Evolutionary conservation across 2,797 vertebrate genomes (phyloP), one percentile per base, ranked within the genome.

Genomic region (Rhincodon typus): DNA sequence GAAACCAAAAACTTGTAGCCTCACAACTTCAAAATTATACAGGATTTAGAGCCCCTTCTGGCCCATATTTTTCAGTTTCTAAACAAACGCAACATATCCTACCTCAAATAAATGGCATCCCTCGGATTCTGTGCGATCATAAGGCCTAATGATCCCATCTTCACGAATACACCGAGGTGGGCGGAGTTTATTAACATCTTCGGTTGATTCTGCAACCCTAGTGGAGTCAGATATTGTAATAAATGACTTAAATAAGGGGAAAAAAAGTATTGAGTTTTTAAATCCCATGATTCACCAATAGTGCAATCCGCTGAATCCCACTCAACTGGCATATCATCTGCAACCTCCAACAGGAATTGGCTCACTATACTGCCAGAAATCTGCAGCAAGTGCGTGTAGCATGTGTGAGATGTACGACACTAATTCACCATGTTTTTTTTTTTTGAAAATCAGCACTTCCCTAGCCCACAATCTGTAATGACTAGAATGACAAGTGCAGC

Each of bases 41-140:
- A 30, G 88, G 57, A n/a, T 21, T 95, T n/a, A 50, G 25, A n/a
- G 7, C 30, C 62, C 17, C 2, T 17, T 90, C 62, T 62, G 3
- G 27, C 69, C 86, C 57, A 12, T 91, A 21, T 19, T 94, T 94
- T 72, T 27, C 46, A 6, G 8, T 95, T 77, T 77, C 27, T 13
- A 34, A 53, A 74, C 17, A 74, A 53, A 21, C 23, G 46, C n/a
- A 69, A n/a, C 42, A 3, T 4, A 94, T 19, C 96, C 96, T 97
- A 99, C 99, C 98, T 99, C 98, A 97, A 98, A 98, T 34, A 99
- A 97, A 95, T 99, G 98, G n/a, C 97, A 98, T 0, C 99, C 99
- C 96, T 98, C 98, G 0, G 99, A 98, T 96, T 98, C 98, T 5
- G 97, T 97, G 74, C 97, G 97, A 97, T 98, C 96, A 0, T 99